Evolutionary conservation across 2,113 vertebrate genomes (phyloP).

Genomic region (Rhagologus leucostigma): DNA sequence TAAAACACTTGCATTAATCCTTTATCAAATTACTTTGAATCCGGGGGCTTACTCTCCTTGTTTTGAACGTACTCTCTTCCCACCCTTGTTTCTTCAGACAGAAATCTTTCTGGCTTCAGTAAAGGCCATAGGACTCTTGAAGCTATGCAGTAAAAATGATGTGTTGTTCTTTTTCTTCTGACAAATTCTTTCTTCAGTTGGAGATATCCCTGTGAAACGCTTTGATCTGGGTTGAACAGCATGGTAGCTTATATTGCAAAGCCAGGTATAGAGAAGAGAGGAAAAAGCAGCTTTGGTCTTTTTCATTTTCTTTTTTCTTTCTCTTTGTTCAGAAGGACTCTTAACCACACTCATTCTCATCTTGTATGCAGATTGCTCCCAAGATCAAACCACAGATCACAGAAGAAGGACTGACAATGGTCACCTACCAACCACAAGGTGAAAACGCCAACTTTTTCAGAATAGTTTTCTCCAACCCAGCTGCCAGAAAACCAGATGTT

Average conservation of each 20-base stretch:
- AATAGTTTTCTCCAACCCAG: conserved; percentile 73
- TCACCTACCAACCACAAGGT: conserved; percentile 67
- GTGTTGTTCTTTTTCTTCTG: neutral
- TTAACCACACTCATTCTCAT: neutral
- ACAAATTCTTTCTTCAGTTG: neutral
- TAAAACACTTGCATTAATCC: neutral
- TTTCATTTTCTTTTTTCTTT: neutral
- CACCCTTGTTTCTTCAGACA: neutral
- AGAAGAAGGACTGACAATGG: conserved; percentile 60
- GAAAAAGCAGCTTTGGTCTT: neutral
- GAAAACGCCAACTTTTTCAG: conserved; percentile 72
- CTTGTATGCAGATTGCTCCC: conserved; percentile 63
- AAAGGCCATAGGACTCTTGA: neutral
- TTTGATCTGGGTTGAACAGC: neutral
- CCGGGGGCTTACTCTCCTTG: neutral
- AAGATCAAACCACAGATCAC: conserved; percentile 74
- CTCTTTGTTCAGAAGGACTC: neutral
- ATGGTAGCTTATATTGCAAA: neutral
- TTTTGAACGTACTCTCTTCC: neutral
- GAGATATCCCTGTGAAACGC: neutral
- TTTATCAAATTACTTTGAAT: neutral
- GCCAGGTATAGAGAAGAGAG: neutral
- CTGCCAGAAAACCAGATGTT: conserved; percentile 61
- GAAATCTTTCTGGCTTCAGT: neutral
- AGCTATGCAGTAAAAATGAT: neutral